phyloP scores from a whole-genome alignment of 2,888 invertebrate genomes.

The Brachyptera putata region DNA sequence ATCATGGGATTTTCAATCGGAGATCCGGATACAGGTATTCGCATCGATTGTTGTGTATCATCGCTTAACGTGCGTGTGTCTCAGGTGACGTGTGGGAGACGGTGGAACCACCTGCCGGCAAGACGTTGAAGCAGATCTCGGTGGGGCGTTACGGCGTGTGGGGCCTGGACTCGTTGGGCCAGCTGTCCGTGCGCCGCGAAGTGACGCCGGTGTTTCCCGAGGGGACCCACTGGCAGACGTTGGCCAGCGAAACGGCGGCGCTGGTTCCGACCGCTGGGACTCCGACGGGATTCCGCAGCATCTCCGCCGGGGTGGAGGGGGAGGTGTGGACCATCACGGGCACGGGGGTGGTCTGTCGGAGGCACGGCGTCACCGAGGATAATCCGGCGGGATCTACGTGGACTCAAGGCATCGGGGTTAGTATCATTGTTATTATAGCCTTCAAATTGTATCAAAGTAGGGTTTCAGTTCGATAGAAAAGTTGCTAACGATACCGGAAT shows the following conservation, averaged over 20 bases:
- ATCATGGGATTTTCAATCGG: too few species aligned
- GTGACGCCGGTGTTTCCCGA: slow-evolving; percentile 71
- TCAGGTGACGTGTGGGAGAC: slow-evolving; percentile 69
- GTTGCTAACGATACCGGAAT: too few species aligned
- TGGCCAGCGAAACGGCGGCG: slow-evolving; percentile 47
- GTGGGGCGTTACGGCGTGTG: slow-evolving; percentile 71
- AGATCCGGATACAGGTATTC: too few species aligned
- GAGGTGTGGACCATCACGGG: slow-evolving; percentile 75
- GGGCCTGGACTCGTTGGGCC: slow-evolving; percentile 71
- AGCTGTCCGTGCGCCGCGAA: slow-evolving; percentile 72
- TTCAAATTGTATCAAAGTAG: too few species aligned
- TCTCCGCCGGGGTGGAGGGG: slow-evolving; percentile 60
- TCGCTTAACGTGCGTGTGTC: background rate
- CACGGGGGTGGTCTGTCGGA: slow-evolving; percentile 63
- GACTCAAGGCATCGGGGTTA: slow-evolving; percentile 63
- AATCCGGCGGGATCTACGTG: slow-evolving; percentile 75
- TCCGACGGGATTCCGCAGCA: slow-evolving; percentile 40
- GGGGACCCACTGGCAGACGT: slow-evolving; percentile 79
- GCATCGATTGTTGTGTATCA: background rate
- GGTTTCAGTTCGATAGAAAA: too few species aligned
- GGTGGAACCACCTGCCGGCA: slow-evolving; percentile 65
- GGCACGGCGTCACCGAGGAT: slow-evolving; percentile 68
- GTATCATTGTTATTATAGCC: too few species aligned
- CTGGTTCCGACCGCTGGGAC: slow-evolving; percentile 75
- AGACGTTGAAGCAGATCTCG: slow-evolving; percentile 69